A percentile compares a stretch with the other conserved stretches of the same genome.
These are phyloP conservation scores for Gobio occitaniae DNA, from an alignment of 2,797 vertebrate species.

Conservation along the genomic window DNA sequence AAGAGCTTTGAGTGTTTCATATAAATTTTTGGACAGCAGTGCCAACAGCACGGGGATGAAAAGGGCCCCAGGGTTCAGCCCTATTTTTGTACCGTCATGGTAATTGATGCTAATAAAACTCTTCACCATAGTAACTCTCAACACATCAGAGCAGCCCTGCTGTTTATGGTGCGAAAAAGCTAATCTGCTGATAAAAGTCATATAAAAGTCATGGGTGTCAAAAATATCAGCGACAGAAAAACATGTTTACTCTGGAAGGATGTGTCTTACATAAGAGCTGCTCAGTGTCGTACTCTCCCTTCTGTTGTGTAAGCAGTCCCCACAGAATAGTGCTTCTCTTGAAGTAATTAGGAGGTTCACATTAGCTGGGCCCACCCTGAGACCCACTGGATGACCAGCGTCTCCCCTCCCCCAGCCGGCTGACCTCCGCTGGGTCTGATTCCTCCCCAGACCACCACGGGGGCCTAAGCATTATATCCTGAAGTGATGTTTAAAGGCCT, in stretches of 20 bases:
- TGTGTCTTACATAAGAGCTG: slow-evolving; percentile 36
- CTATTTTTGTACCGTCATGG: neutral
- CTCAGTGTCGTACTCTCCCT: neutral
- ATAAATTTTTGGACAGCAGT: neutral
- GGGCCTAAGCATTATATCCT: neutral
- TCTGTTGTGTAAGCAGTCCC: slow-evolving; percentile 40
- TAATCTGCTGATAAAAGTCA: slow-evolving; percentile 22
- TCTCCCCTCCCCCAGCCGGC: neutral
- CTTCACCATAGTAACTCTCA: neutral
- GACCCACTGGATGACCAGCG: slow-evolving; percentile 4
- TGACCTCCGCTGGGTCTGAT: neutral
- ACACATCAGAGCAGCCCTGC: neutral
- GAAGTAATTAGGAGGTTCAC: slow-evolving; percentile 33
- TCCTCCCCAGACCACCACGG: slow-evolving; percentile 6
- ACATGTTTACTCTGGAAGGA: slow-evolving; percentile 46
- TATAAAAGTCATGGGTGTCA: slow-evolving; percentile 23
- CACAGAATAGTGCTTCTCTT: slow-evolving; percentile 14
- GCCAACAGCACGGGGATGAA: neutral
- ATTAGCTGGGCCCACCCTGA: slow-evolving; percentile 25
- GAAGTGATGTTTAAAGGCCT: slow-evolving; percentile 12
- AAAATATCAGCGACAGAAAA: slow-evolving; percentile 41
- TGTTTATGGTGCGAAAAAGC: slow-evolving; percentile 12
- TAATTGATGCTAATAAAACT: neutral
- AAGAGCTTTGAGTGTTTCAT: neutral
- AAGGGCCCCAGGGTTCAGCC: slow-evolving; percentile 1